Evolutionary conservation across 2,888 invertebrate species (phyloP).

Genomic region (Drosophila putrida): DNA sequence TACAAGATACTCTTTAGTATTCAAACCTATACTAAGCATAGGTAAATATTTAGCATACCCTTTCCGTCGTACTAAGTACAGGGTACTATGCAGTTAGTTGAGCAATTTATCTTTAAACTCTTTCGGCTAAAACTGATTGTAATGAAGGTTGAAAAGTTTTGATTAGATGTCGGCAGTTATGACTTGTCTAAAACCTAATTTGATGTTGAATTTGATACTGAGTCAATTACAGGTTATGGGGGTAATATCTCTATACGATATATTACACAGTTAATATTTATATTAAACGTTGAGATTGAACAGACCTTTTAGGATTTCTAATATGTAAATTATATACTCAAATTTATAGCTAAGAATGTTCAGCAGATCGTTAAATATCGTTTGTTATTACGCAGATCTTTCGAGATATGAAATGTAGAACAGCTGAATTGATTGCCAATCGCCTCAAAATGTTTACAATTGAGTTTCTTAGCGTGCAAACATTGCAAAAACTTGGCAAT

Average conservation of each 20-base stretch:
- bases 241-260: background rate
- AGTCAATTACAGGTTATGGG: conserved; percentile 19
- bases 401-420: conserved; percentile 4
- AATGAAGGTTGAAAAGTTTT: conserved; percentile 16
- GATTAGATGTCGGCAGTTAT: conserved; percentile 8
- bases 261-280: background rate
- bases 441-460: conserved; percentile 10
- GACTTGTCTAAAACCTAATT: conserved; percentile 9
- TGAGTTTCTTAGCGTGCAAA: conserved; percentile 2
- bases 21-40: background rate
- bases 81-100: conserved; percentile 8
- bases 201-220: conserved; percentile 1
- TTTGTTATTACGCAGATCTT: conserved; percentile 9
- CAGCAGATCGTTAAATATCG: conserved; percentile 8
- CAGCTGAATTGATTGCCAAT: conserved; percentile 8
- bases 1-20: background rate
- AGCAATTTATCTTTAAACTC: conserved; percentile 3
- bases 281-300: background rate
- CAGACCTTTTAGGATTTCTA: background rate
- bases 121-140: conserved; percentile 4
- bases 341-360: background rate
- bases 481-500: conserved; percentile 17
- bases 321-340: background rate
- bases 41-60: too few species aligned
- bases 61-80: background rate